Conservation (phyloP, 2,888 invertebrate species). For the Candidula unifasciata region DNA sequence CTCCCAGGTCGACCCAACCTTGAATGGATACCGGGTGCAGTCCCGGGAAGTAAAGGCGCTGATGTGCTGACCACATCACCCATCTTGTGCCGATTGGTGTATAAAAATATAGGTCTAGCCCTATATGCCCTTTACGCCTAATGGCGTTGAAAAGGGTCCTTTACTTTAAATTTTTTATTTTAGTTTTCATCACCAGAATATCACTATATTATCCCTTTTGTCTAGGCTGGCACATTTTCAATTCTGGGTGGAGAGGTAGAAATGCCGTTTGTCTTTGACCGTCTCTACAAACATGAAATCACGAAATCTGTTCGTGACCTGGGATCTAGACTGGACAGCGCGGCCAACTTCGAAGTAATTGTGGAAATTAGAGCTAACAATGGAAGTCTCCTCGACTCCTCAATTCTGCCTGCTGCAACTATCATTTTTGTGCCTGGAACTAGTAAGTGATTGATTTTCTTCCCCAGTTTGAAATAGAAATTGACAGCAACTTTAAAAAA, state of each 20-base stretch:
- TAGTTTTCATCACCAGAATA: too few species aligned
- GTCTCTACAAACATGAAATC: constrained; percentile 58
- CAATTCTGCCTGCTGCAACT: neutral
- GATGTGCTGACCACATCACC: too few species aligned
- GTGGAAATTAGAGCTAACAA: constrained; percentile 43
- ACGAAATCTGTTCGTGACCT: constrained; percentile 49
- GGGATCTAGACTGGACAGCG: constrained; percentile 40
- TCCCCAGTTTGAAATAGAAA: neutral
- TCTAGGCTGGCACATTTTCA: constrained; percentile 52
- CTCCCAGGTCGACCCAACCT: too few species aligned
- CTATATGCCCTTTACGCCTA: too few species aligned
- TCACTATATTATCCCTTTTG: too few species aligned
- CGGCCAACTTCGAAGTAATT: constrained; percentile 45
- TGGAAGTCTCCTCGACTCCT: constrained; percentile 24
- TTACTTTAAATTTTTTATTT: too few species aligned
- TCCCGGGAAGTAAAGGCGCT: too few species aligned
- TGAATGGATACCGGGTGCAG: too few species aligned
- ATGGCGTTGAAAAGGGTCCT: too few species aligned
- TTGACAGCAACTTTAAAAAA: neutral
- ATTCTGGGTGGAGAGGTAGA: constrained; percentile 56
- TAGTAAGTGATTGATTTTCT: constrained; percentile 6
- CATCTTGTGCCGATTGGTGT: too few species aligned
- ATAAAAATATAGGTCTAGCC: too few species aligned
- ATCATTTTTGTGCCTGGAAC: constrained; percentile 14
- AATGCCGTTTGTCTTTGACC: constrained; percentile 57